Evolutionary conservation across 2,113 vertebrate genomes (phyloP).

Genomic region (Embiotoca jacksoni): DNA sequence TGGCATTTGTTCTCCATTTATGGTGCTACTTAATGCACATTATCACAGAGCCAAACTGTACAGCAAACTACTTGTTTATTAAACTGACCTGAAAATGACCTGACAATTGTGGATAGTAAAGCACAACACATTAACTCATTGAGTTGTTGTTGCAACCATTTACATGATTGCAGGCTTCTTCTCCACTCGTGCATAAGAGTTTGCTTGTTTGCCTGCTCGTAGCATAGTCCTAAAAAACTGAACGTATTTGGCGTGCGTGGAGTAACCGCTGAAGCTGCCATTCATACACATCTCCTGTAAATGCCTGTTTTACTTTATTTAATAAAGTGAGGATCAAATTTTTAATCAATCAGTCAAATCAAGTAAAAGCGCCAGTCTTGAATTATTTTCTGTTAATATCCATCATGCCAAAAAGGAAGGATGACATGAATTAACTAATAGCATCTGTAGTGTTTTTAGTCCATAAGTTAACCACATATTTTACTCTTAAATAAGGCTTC

Average conservation of each 20-base stretch:
- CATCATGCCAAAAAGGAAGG: background rate
- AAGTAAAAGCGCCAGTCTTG: background rate
- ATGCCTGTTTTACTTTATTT: background rate
- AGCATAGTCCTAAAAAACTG: background rate
- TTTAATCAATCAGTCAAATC: background rate
- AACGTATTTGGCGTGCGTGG: background rate
- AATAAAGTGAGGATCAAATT: background rate
- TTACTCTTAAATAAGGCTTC: background rate
- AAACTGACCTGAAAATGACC: background rate
- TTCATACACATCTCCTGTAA: background rate
- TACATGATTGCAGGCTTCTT: background rate
- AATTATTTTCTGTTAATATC: background rate
- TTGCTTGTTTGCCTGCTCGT: background rate
- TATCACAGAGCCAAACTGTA: background rate
- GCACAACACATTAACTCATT: constrained; percentile 1
- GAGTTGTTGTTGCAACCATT: background rate
- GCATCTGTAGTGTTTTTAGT: constrained; percentile 2
- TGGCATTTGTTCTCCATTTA: background rate
- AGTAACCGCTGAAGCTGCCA: background rate
- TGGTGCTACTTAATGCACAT: background rate
- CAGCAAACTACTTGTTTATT: background rate
- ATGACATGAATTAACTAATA: background rate
- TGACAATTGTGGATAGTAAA: background rate
- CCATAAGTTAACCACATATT: background rate
- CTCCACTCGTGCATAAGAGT: background rate